Evolutionary conservation across 2,797 vertebrate species (phyloP), one percentile per base, ranked within the genome.

Genomic region (Euthynnus affinis): DNA sequence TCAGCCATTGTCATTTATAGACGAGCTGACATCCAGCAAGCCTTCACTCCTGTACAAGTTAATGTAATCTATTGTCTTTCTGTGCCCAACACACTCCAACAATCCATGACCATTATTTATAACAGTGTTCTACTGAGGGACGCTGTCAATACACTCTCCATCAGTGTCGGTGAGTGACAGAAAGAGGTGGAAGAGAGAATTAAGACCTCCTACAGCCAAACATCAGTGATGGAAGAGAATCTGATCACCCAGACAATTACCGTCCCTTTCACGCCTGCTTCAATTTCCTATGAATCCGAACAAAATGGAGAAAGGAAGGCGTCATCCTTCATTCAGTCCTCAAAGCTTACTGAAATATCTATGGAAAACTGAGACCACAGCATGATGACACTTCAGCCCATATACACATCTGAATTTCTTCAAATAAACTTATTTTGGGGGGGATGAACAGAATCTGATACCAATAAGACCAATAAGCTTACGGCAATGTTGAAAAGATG

Each of bases 61-160:
- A 68, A 88, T 87, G 81, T 82, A 78, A 91, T 93, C 86, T 81
- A 85, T 90, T 83, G 83, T 74, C 69, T 87, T 77, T 83, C 75
- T 57, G 62, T 80, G 77, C 76, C 81, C 74, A 67, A 78, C 81
- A 76, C 10, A 18, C 60, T 71, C 52, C 53, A 27, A 70, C 78
- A 80, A 91, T 91, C 87, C 55, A 88, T 88, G 69, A 71, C 76
- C 81, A 91, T 93, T 87, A 89, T 85, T 89, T 72, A 78, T 83
- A 81, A 79, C 85, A 81, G 58, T 12, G 78, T 80, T 69, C 70
- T 40, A 65, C 71, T 74, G 76, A 89, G 83, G 64, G 84, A 75
- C n/a, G 22, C 65, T 77, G 90, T 91, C 92, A 81, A 92, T 91
- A 89, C 51, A 3, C 73, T 78, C 34, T 92, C 82, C 53, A 49